Conservation (phyloP, 2,888 invertebrate species). For the Pimpla rufipes region DNA sequence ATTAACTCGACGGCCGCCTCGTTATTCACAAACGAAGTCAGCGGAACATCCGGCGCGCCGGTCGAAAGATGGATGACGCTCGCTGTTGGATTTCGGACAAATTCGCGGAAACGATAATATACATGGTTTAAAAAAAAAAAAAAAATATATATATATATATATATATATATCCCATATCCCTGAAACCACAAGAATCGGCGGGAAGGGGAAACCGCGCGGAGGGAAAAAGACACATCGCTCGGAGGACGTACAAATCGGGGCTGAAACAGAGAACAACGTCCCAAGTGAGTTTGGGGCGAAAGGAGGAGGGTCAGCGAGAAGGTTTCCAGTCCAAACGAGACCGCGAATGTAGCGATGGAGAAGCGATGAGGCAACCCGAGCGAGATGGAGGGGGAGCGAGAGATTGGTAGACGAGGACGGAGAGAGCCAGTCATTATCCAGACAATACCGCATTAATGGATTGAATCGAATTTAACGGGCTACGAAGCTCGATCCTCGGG, state of each 20-base stretch:
- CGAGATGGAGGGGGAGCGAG: constrained; percentile 28
- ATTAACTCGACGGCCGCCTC: not conserved
- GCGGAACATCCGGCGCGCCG: not conserved
- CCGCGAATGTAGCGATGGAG: constrained; percentile 39
- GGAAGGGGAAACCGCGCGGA: constrained; percentile 8
- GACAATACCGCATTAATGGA: constrained; percentile 83
- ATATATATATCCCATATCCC: not conserved
- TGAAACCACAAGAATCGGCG: constrained; percentile 29
- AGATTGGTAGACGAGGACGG: constrained; percentile 8
- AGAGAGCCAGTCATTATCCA: constrained; percentile 78
- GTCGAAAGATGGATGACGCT: not conserved
- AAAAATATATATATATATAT: not conserved
- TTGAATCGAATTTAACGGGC: constrained; percentile 83
- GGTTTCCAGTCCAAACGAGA: constrained; percentile 49
- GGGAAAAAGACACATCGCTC: not conserved
- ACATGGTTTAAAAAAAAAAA: too few species aligned
- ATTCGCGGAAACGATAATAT: not conserved
- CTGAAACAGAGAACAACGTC: constrained; percentile 6
- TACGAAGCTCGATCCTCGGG: constrained; percentile 72
- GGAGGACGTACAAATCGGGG: not conserved
- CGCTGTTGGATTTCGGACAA: too few species aligned
- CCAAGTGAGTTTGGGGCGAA: constrained; percentile 38
- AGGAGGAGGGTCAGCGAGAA: constrained; percentile 75
- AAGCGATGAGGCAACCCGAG: not conserved
- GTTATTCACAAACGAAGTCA: not conserved